These are phyloP conservation scores for Sapayoa aenigma DNA, from an alignment of 2,113 vertebrate genomes.

Conservation along the genomic window DNA sequence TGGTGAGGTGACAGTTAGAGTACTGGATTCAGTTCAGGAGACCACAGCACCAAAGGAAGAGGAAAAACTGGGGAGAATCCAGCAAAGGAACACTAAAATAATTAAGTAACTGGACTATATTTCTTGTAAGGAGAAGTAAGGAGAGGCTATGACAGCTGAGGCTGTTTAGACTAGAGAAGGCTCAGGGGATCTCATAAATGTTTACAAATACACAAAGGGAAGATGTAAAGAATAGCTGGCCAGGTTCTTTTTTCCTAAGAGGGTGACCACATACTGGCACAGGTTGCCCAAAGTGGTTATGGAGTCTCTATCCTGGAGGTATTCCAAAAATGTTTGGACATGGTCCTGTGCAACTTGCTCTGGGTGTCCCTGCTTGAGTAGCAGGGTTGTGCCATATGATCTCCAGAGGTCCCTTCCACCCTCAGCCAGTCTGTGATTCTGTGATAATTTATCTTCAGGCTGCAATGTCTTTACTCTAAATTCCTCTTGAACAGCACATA, in stretches of 20 bases:
- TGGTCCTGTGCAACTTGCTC: neutral
- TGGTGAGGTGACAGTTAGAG: neutral
- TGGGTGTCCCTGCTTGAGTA: neutral
- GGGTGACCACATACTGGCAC: neutral
- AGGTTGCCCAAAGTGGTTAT: neutral
- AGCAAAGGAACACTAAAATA: neutral
- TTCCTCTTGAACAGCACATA: neutral
- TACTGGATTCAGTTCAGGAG: neutral
- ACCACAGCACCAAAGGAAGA: neutral
- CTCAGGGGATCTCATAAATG: neutral
- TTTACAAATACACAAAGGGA: neutral
- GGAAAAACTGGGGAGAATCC: neutral
- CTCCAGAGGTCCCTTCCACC: neutral
- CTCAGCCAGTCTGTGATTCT: accelerated
- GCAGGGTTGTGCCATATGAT: accelerated
- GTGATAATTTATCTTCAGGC: neutral
- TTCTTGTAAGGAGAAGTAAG: neutral
- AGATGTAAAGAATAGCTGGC: neutral
- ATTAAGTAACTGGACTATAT: too few relatives aligned
- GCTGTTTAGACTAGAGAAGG: neutral
- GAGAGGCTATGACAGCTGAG: neutral
- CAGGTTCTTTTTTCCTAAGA: neutral
- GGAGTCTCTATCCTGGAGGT: neutral
- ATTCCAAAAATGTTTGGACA: neutral
- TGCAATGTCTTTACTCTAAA: neutral